Conservation (phyloP, 1,140 invertebrate species). For the Cecropterus lyciades region DNA sequence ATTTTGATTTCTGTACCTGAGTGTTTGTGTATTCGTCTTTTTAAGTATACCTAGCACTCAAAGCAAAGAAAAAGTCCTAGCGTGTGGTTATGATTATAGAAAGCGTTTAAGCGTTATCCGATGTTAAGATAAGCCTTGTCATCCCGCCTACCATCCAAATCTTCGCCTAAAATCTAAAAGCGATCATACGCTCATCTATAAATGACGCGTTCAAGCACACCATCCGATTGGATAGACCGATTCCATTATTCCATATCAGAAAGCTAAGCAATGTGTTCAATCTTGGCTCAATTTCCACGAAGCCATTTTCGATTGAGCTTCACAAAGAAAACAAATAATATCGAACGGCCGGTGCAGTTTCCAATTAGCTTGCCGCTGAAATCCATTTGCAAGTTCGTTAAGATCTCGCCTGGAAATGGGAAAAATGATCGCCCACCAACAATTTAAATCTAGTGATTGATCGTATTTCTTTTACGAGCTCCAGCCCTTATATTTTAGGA, state of each 20-base stretch:
- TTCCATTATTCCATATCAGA: not conserved
- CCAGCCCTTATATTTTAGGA: no score
- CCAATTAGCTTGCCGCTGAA: slow-evolving; percentile 24
- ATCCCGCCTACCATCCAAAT: no score
- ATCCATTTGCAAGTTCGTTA: slow-evolving; percentile 32
- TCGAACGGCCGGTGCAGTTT: slow-evolving; percentile 7
- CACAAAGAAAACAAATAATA: slow-evolving; percentile 27
- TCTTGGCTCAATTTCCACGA: slow-evolving; percentile 27
- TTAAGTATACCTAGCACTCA: no score
- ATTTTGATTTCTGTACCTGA: no score
- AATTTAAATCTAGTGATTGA: not conserved
- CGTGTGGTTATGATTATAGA: no score
- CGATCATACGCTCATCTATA: no score
- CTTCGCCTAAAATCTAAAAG: no score
- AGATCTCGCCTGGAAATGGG: slow-evolving; percentile 9
- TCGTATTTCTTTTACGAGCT: not conserved
- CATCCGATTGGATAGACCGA: not conserved
- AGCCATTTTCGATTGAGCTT: slow-evolving; percentile 22
- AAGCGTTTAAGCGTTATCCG: no score
- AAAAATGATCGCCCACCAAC: slow-evolving; percentile 5
- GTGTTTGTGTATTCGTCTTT: no score
- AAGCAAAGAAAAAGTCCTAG: no score
- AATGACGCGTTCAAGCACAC: not conserved
- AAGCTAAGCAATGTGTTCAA: not conserved
- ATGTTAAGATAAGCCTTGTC: no score